Conservation (phyloP, 2,888 invertebrate species). For the Azorinus chamasolen region DNA sequence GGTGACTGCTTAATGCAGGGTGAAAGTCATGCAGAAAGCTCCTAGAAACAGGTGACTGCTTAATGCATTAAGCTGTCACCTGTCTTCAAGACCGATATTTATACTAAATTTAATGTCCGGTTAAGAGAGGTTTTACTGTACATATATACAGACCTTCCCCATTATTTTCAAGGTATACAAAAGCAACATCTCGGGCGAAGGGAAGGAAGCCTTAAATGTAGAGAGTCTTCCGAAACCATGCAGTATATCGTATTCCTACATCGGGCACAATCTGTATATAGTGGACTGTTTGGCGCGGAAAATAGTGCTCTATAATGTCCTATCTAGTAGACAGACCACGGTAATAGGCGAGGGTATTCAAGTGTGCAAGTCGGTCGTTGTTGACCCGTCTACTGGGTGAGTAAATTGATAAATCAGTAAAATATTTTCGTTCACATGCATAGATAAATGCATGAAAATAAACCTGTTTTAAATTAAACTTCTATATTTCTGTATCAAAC, state of each 20-base stretch:
- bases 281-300: conserved; percentile 97
- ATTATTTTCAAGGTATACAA: conserved; percentile 22
- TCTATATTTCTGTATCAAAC: no score
- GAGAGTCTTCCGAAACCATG: conserved; percentile 71
- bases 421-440: no score
- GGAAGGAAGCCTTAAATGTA: conserved; percentile 38
- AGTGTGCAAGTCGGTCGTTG: conserved; percentile 95
- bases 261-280: conserved; percentile 98
- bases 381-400: conserved; percentile 95
- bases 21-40: no score
- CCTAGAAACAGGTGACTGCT: no score
- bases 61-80: no score
- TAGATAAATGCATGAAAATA: no score
- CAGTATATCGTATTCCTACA: conserved; percentile 96
- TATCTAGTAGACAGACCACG: conserved; percentile 95
- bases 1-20: no score
- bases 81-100: no score
- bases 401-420: conserved; percentile 44
- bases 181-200: conserved; percentile 1
- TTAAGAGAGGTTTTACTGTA: no score
- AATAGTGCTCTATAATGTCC: conserved; percentile 96
- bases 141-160: no score
- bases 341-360: conserved; percentile 96
- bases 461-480: no score
- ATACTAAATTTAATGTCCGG: no score